These are phyloP conservation scores for Dendrolimus houi DNA, from an alignment of 2,888 invertebrate species.

Conservation along the genomic window DNA sequence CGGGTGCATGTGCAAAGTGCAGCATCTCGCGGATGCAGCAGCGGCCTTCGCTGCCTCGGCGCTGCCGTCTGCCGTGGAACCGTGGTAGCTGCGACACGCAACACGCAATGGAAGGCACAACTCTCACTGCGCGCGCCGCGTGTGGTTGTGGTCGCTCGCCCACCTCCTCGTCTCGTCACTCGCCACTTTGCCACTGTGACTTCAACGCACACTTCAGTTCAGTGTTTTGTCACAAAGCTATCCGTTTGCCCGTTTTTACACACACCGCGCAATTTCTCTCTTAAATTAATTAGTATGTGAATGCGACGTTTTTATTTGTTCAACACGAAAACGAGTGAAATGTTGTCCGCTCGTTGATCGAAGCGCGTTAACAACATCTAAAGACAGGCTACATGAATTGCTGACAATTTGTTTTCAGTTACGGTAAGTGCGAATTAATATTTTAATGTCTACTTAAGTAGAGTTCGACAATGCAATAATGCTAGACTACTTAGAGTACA, in stretches of 20 bases:
- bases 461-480: neutral
- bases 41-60: conserved; percentile 26
- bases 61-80: conserved; percentile 17
- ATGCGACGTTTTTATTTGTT: conserved; percentile 57
- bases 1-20: conserved; percentile 33
- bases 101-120: conserved; percentile 42
- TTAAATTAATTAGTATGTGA: conserved; percentile 66
- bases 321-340: conserved; percentile 64
- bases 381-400: conserved; percentile 59
- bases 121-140: conserved; percentile 73
- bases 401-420: conserved; percentile 30
- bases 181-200: conserved; percentile 29
- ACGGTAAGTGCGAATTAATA: neutral
- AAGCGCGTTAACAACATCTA: conserved; percentile 36
- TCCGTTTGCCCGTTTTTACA: conserved; percentile 50
- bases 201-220: conserved; percentile 46
- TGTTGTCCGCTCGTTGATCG: conserved; percentile 54
- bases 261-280: conserved; percentile 58
- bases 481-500: neutral
- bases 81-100: conserved; percentile 35
- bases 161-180: conserved; percentile 32
- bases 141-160: conserved; percentile 56
- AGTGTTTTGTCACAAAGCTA: conserved; percentile 52
- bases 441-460: neutral
- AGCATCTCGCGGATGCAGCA: conserved; percentile 51